These are phyloP conservation scores for Sardina pilchardus DNA, from an alignment of 2,113 vertebrate species.

Conservation along the genomic window DNA sequence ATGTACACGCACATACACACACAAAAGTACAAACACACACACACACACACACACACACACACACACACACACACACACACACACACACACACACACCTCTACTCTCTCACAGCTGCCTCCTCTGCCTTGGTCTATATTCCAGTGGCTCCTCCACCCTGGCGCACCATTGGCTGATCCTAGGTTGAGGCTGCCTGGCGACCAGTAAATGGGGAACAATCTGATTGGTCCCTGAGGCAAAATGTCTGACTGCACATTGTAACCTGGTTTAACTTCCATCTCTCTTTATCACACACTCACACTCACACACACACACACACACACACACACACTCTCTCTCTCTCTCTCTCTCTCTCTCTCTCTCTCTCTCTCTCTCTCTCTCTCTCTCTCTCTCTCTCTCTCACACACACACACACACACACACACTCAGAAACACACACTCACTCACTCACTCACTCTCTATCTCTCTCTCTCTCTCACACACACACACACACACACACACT, in stretches of 20 bases:
- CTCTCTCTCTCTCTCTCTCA: slow-evolving; percentile 3
- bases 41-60: neutral
- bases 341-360: too few relatives aligned
- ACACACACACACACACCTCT: neutral
- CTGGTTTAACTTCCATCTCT: slow-evolving; percentile 38
- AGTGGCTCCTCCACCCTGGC: neutral
- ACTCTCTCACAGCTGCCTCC: neutral
- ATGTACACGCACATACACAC: neutral
- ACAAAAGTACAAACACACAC: neutral
- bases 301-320: slow-evolving; percentile 36
- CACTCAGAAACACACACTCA: too few relatives aligned
- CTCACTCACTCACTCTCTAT: neutral
- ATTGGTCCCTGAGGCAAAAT: slow-evolving; percentile 24
- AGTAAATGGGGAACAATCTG: neutral
- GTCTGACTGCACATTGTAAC: slow-evolving; percentile 32
- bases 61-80: neutral
- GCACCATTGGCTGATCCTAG: slow-evolving; percentile 13
- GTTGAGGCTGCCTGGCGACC: slow-evolving; percentile 37
- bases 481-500: slow-evolving; percentile 35
- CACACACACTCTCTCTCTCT: too few relatives aligned
- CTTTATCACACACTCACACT: slow-evolving; percentile 41
- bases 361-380: neutral
- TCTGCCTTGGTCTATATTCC: neutral
- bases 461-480: neutral
- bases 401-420: neutral